phyloP scores from a whole-genome alignment of 92 coral and sea anemone species.

The Metridium senile region DNA sequence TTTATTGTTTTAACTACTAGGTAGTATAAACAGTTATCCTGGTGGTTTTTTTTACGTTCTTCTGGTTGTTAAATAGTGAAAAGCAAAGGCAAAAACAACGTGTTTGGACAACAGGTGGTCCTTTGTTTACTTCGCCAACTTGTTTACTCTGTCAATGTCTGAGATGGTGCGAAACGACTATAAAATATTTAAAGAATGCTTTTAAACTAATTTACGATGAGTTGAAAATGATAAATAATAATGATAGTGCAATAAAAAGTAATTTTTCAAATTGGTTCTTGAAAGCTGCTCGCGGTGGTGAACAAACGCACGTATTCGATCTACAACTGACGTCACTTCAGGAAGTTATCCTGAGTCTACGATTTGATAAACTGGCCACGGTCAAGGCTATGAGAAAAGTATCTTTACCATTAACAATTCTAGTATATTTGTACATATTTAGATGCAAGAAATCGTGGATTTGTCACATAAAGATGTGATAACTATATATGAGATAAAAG shows the following conservation, averaged over 20 bases:
- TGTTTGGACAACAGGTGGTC: constrained; percentile 11
- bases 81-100: neutral
- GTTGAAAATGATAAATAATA: neutral
- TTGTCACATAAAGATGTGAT: neutral
- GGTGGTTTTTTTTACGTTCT: neutral
- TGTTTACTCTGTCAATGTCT: constrained; percentile 5
- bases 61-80: neutral
- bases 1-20: neutral
- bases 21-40: neutral
- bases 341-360: constrained; percentile 8
- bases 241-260: neutral
- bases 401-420: neutral
- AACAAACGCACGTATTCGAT: neutral
- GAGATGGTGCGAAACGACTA: neutral
- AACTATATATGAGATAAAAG: neutral
- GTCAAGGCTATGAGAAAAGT: neutral
- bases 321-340: neutral
- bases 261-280: neutral
- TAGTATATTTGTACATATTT: neutral
- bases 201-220: neutral
- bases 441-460: neutral
- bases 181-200: constrained; percentile 5
- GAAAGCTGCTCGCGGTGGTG: neutral
- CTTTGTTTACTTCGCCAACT: neutral
- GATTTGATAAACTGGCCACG: neutral